Evolutionary conservation across 2,888 invertebrate genomes (phyloP), one percentile per base, ranked within the genome.

Genomic region (Polia nebulosa): DNA sequence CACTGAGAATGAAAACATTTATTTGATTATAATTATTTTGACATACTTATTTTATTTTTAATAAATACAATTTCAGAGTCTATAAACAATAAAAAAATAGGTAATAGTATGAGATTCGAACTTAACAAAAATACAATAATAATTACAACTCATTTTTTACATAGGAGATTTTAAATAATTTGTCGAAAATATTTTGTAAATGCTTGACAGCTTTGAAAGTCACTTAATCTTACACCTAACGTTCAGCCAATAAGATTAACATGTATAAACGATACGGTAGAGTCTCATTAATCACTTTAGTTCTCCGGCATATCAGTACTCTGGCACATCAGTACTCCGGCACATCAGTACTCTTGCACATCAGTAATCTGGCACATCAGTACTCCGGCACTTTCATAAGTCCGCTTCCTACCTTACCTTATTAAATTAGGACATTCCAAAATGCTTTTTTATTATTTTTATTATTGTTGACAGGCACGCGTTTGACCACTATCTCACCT

Each of bases 181-280:
- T 59, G 32, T 29, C 7, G 25, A 51, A 67, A 57, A 34, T 41
- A 60, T 22, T n/a, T 34, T 56, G 34, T 70, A 76, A 65, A 76
- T 76, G 49, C 58, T 71, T 60, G n/a, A 51, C 61, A 34, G n/a
- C n/a, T 55, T 59, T 17, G 27, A 53, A 53, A 39, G 7, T 17
- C 20, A 25, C 29, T 20, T 44, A 47, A 27, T 56, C 25, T 59
- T 60, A 57, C 41, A 57, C 1, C 32, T 64, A 44, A 52, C 51
- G 20, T 55, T 36, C 47, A 64, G 36, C 63, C 22, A 59, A 58
- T 45, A 32, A 64, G 29, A 45, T 56, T 41, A 15, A 70, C 49
- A 65, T 59, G 27, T 66, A 57, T 41, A 62, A 59, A 71, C 59
- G 9, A n/a, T n/a, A n/a, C n/a, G n/a, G n/a, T n/a, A n/a, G n/a